These are phyloP conservation scores for Momotus momota DNA, from an alignment of 2,797 vertebrate genomes.

Conservation along the genomic window DNA sequence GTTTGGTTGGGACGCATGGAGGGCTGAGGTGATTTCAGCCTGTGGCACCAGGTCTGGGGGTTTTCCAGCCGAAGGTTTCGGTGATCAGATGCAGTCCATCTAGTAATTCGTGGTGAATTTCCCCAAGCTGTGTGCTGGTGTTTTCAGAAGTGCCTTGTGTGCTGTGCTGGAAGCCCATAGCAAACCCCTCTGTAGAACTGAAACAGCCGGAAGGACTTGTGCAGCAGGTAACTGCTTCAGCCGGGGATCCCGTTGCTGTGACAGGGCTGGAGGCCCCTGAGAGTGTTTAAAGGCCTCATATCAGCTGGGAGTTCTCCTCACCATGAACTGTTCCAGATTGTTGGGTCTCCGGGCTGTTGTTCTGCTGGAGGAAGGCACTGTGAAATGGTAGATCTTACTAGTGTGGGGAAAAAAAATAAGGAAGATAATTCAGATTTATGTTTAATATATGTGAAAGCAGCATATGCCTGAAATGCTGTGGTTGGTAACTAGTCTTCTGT, in stretches of 20 bases:
- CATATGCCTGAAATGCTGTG: not conserved
- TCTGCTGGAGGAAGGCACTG: not conserved
- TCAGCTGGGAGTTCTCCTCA: not conserved
- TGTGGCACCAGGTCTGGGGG: fast-evolving
- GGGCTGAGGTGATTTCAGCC: not conserved
- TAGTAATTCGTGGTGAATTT: not conserved
- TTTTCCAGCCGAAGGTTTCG: not conserved
- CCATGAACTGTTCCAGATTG: not conserved
- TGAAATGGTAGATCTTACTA: not conserved
- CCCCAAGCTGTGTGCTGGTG: not conserved
- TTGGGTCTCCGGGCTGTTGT: not conserved
- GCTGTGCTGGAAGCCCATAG: fast-evolving
- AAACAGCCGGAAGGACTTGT: not conserved
- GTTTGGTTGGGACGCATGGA: not conserved
- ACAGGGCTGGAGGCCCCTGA: not conserved
- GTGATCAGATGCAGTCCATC: not conserved
- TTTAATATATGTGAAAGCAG: not conserved
- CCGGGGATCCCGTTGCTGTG: fast-evolving
- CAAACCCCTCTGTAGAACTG: not conserved
- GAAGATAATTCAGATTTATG: not conserved
- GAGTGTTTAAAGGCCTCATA: not conserved
- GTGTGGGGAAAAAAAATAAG: not conserved
- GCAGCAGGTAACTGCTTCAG: fast-evolving
- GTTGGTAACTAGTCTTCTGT: not conserved
- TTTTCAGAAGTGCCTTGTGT: not conserved